Evolutionary conservation across 2,797 vertebrate genomes (phyloP).

Genomic region (Phoxinus dragarum): DNA sequence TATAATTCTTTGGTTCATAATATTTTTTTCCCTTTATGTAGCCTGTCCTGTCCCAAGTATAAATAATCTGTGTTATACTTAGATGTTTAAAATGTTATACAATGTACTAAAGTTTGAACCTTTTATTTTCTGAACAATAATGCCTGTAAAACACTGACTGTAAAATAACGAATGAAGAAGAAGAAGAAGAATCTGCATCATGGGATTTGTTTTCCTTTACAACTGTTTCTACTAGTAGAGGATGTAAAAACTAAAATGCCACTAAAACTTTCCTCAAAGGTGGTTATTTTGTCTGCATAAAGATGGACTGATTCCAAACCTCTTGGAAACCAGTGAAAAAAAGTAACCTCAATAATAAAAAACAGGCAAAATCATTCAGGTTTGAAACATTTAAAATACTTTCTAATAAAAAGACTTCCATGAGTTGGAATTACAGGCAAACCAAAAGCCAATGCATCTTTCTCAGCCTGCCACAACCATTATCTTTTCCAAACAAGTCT

Average conservation of each 20-base stretch:
- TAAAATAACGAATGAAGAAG: background rate
- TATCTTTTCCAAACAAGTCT: conserved; percentile 83
- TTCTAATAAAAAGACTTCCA: conserved; percentile 73
- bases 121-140: background rate
- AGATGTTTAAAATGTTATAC: background rate
- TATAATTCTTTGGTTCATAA: background rate
- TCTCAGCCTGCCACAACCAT: conserved; percentile 75
- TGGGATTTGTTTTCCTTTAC: conserved; percentile 11
- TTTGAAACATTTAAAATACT: conserved; percentile 68
- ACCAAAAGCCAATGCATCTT: conserved; percentile 74
- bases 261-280: conserved; percentile 25
- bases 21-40: background rate
- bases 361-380: conserved; percentile 48
- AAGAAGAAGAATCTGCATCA: background rate
- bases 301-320: conserved; percentile 17
- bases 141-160: background rate
- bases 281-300: conserved; percentile 19
- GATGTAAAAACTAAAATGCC: conserved; percentile 55
- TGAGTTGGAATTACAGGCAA: conserved; percentile 72
- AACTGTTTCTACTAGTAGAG: conserved; percentile 40
- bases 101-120: background rate
- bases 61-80: background rate
- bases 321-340: conserved; percentile 26
- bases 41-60: background rate
- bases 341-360: conserved; percentile 44